phyloP scores from a whole-genome alignment of 1,140 invertebrate species.

The Pseudachorutes palmiensis region DNA sequence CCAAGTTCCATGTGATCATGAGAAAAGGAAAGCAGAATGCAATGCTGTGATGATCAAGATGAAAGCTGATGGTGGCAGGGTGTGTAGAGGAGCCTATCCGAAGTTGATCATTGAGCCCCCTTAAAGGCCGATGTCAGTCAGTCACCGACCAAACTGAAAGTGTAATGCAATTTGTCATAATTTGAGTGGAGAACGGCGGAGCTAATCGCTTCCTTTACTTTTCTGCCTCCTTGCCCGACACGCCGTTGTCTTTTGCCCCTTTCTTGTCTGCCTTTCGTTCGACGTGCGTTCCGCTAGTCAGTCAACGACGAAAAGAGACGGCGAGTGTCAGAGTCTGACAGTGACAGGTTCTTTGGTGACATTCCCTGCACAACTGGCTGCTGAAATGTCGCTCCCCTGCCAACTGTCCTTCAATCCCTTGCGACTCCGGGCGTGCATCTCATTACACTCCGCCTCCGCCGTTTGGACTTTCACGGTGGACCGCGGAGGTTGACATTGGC shows the following conservation, averaged over 20 bases:
- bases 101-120: no score
- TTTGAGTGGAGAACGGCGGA: constrained; percentile 37
- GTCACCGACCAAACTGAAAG: constrained; percentile 23
- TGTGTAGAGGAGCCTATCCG: no score
- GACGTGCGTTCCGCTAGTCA: constrained; percentile 34
- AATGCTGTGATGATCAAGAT: no score
- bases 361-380: constrained; percentile 32
- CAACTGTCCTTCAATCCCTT: constrained; percentile 31
- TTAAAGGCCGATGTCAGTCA: constrained; percentile 26
- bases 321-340: constrained; percentile 30
- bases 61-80: no score
- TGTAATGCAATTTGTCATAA: constrained; percentile 38
- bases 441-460: no score
- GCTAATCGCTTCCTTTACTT: constrained; percentile 35
- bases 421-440: no score
- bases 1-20: background rate
- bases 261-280: constrained; percentile 4
- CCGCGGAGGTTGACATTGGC: no score
- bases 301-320: constrained; percentile 15
- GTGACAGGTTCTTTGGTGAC: constrained; percentile 33
- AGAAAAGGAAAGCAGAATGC: background rate
- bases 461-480: no score
- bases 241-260: constrained; percentile 33
- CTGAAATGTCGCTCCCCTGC: constrained; percentile 22
- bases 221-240: background rate